Evolutionary conservation across 2,113 vertebrate genomes (phyloP), one percentile per base, ranked within the genome.

Genomic region (Zeus faber): DNA sequence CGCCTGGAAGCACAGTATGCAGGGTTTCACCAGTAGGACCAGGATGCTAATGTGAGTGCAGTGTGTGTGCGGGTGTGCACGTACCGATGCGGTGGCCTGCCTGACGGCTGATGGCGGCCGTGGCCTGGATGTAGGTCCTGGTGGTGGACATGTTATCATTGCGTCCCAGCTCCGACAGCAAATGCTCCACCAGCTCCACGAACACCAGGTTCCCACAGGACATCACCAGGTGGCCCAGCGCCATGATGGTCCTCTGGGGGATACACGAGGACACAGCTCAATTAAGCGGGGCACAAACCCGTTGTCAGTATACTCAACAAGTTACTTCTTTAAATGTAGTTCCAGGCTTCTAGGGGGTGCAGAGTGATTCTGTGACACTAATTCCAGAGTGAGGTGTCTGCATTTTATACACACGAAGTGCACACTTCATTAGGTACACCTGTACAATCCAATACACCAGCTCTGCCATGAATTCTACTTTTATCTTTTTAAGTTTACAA

Each of bases 141-240:
- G 97, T 99, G 77, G 96, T 99, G 59, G 96, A 98, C 97, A 99
- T 99, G 85, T 95, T 95, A 87, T 98, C 96, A 75, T 99, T 98
- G 85, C 96, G 91, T 26, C 95, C 96, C 66, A 99, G 91, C 65
- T 99, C 97, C 9, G 93, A 86, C 70, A 99, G 92, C 2, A 99
- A 91, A 88, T 99, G 97, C 81, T 99, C 97, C 71, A 99, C 97
- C 64, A 99, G 93, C 58, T 99, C 97, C 73, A 99, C 93, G 85
- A 99, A 99, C 73, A 99, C 97, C 86, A 98, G 92, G 78, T 96
- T 97, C 80, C 97, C 95, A 64, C 96, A 99, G 82, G 95, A 98
- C 96, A 99, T 99, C 63, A 99, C 97, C 76, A 99, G 88, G 82
- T 99, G 97, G 60, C 96, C 97, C 85, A 99, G 93, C 80, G 97